Evolutionary conservation across 2,113 vertebrate genomes (phyloP).

Genomic region (Misgurnus mizolepis): DNA sequence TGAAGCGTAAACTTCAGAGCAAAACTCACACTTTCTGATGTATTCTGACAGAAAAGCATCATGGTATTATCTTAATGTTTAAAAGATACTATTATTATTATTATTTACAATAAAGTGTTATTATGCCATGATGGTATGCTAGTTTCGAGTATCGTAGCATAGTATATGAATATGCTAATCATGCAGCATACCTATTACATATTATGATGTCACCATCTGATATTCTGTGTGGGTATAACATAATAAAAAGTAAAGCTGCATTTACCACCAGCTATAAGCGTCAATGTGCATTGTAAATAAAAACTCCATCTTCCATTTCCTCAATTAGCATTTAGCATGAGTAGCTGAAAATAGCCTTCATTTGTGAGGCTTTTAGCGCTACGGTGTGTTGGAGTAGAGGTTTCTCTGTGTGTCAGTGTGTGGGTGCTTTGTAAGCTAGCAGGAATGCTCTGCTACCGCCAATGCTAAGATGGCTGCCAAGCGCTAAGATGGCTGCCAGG

Average conservation of each 20-base stretch:
- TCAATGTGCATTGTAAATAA: neutral
- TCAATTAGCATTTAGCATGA: conserved; percentile 38
- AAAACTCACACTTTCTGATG: no score
- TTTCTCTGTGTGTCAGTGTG: conserved; percentile 63
- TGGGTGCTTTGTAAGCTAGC: conserved; percentile 73
- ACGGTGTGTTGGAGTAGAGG: neutral
- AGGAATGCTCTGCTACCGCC: conserved; percentile 81
- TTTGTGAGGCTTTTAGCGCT: conserved; percentile 22
- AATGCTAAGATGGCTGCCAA: conserved; percentile 96
- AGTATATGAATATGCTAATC: no score
- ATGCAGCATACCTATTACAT: no score
- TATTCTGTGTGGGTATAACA: no score
- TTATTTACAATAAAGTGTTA: no score
- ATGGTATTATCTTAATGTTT: no score
- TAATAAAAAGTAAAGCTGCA: neutral
- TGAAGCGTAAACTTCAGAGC: no score
- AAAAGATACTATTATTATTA: no score
- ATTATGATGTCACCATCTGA: no score
- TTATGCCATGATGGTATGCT: no score
- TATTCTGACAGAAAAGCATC: no score
- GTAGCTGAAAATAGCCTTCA: conserved; percentile 33
- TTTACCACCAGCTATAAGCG: neutral
- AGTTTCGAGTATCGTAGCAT: no score
- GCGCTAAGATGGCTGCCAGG: conserved; percentile 94
- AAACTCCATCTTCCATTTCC: neutral